Conservation (phyloP, 2,797 vertebrate genomes). For the Petrocephalus schoutedeni region DNA sequence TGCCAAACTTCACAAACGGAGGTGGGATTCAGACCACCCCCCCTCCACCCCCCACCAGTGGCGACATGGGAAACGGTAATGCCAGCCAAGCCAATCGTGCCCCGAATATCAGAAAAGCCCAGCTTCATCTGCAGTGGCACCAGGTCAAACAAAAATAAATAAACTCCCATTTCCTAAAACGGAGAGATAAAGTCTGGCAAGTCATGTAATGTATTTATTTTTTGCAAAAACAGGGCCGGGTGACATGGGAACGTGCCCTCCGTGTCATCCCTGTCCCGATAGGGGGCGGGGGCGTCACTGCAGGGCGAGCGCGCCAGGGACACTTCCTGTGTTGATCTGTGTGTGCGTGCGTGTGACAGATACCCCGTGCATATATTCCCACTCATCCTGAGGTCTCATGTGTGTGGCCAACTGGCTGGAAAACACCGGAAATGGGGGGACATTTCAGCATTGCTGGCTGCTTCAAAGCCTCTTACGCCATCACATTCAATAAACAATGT, state of each 20-base stretch:
- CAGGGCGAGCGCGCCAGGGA: constrained; percentile 47
- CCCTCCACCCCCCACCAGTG: neutral
- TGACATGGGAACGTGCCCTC: constrained; percentile 9
- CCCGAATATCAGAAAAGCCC: neutral
- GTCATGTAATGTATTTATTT: neutral
- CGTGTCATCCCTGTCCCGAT: neutral
- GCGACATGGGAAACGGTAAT: neutral
- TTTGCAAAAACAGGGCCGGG: constrained; percentile 3
- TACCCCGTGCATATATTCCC: neutral
- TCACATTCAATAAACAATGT: neutral
- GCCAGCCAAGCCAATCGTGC: neutral
- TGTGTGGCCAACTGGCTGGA: neutral
- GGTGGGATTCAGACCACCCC: no score
- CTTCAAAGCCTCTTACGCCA: neutral
- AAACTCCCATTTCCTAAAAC: neutral
- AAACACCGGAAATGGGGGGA: neutral
- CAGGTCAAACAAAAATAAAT: neutral
- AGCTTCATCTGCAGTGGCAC: neutral
- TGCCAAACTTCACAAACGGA: no score
- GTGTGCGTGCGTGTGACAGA: neutral
- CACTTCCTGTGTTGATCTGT: constrained; percentile 54
- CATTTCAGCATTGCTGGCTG: neutral
- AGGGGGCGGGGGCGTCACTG: constrained; percentile 36
- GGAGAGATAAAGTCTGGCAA: neutral
- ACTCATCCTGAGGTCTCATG: neutral